Evolutionary conservation across 2,888 invertebrate species (phyloP).

Genomic region (Dynastes maya): DNA sequence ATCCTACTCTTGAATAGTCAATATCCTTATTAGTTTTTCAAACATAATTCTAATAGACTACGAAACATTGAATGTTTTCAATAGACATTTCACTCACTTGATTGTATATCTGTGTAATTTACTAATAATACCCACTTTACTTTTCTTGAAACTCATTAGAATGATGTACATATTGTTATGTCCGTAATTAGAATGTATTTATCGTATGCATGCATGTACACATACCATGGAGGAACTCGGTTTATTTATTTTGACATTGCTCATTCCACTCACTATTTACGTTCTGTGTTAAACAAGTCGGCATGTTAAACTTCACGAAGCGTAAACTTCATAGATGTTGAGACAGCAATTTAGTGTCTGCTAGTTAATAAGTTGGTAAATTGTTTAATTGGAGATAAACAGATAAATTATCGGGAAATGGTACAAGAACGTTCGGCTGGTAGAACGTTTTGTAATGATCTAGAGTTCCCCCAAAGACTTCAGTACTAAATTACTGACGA

Average conservation of each 20-base stretch:
- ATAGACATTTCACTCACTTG: too few species aligned
- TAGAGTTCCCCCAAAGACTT: too few species aligned
- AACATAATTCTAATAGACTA: too few species aligned
- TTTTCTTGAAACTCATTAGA: conserved; percentile 3
- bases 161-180: neutral
- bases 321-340: conserved; percentile 26
- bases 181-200: neutral
- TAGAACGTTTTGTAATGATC: conserved; percentile 9
- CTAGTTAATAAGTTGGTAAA: conserved; percentile 39
- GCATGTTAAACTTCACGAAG: conserved; percentile 32
- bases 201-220: neutral
- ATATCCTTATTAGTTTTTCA: too few species aligned
- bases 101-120: too few species aligned
- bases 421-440: neutral
- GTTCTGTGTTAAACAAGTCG: conserved; percentile 12
- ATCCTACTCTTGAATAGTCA: too few species aligned
- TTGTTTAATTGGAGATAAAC: conserved; percentile 37
- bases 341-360: conserved; percentile 27
- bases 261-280: conserved; percentile 19
- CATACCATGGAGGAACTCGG: neutral
- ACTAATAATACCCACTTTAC: neutral
- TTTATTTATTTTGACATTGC: conserved; percentile 21
- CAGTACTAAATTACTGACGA: too few species aligned
- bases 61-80: too few species aligned
- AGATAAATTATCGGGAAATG: conserved; percentile 9